A percentile compares a stretch with the other conserved stretches of the same genome.
phyloP scores from a whole-genome alignment of 2,888 invertebrate species.

The Steinernema scapterisci region DNA sequence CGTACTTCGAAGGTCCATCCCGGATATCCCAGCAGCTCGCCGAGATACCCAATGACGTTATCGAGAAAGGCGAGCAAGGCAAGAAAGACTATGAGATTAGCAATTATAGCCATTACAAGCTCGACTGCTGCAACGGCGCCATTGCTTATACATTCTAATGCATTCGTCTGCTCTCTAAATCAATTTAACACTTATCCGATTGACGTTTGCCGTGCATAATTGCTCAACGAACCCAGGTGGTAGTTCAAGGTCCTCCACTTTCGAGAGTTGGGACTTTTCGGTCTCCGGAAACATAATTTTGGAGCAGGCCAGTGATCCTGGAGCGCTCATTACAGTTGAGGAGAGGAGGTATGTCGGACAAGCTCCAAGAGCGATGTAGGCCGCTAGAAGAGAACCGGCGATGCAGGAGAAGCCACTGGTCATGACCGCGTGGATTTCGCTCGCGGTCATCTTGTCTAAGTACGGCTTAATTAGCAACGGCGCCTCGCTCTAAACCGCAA shows the following conservation, averaged over 20 bases:
- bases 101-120: slow-evolving; percentile 83
- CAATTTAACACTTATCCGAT: slow-evolving; percentile 21
- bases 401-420: slow-evolving; percentile 92
- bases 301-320: slow-evolving; percentile 85
- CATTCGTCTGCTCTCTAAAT: slow-evolving; percentile 76
- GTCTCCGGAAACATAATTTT: slow-evolving; percentile 92
- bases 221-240: slow-evolving; percentile 47
- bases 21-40: slow-evolving; percentile 77
- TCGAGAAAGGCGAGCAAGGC: slow-evolving; percentile 85
- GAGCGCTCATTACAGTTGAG: slow-evolving; percentile 93
- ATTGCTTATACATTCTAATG: slow-evolving; percentile 86
- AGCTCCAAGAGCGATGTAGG: slow-evolving; percentile 80
- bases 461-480: slow-evolving; percentile 87
- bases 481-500: slow-evolving; percentile 74
- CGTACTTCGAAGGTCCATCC: slow-evolving; percentile 72
- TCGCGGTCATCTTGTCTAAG: slow-evolving; percentile 80
- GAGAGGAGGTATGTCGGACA: slow-evolving; percentile 75
- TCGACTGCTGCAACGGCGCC: slow-evolving; percentile 83
- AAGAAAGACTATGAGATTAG: slow-evolving; percentile 89
- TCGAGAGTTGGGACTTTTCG: slow-evolving; percentile 77
- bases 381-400: slow-evolving; percentile 87
- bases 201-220: slow-evolving; percentile 11
- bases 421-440: slow-evolving; percentile 91
- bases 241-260: slow-evolving; percentile 75
- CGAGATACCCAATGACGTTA: slow-evolving; percentile 80